Evolutionary conservation across 2,113 vertebrate genomes (phyloP), one percentile per base, ranked within the genome.

Genomic region (Malurus alboscapulatus): DNA sequence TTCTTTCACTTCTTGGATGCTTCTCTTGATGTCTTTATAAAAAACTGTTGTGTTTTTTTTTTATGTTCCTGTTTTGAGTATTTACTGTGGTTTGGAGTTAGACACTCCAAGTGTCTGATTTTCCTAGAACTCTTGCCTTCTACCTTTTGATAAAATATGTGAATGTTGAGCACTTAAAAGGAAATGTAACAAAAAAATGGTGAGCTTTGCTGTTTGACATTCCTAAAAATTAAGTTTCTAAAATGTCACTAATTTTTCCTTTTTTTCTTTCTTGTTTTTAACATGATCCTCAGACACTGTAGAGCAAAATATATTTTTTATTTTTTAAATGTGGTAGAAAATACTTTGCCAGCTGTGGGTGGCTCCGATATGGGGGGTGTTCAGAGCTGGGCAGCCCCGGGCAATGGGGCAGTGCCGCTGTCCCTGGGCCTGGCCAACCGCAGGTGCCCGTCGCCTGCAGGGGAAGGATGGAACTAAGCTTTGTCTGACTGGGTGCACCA

Each of bases 401-500:
- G 38, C 75, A 27, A 48, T 73, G 58, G n/a, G 5, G 38, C 75
- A 27, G 51, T 73, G 58, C 47, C 61, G 47, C 19, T 75, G 51
- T 84, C 29, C 40, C 14, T 11, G 30, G 67, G 54, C 45, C 4
- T 42, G 34, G 54, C 77, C 86, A 74, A 67, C 50, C 54, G 55
- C 69, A 8, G 68, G n/a, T 80, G 92, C 75, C 79, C 62, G 83
- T 13, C 73, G 87, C 61, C 57, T 44, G 80, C 66, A 40, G 19
- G 48, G 15, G 17, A 34, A 45, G 73, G 78, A 24, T 34, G 65
- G 15, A 73, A 21, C 45, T 38, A 17, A 54, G 40, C 61, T 74
- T 91, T 96, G 94, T 96, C 66, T 61, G 44, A 45, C n/a, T 11
- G 61, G 59, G 21, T 21, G 55, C 73, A 67, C 48, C 78, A 50